phyloP scores from a whole-genome alignment of 2,113 vertebrate species.

The Myodes glareolus region DNA sequence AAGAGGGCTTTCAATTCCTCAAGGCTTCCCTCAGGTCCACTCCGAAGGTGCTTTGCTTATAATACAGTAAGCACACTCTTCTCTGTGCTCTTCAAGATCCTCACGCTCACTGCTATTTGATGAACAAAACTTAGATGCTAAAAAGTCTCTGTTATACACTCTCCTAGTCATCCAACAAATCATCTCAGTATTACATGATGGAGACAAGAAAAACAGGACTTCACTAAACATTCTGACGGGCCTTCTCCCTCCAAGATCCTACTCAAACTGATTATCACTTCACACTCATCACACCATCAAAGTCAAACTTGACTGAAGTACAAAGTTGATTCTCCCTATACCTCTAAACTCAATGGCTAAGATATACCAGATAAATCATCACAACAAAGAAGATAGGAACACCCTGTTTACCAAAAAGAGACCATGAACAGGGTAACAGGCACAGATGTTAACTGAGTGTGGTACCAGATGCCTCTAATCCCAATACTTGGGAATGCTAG shows the following conservation, averaged over 20 bases:
- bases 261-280: background rate
- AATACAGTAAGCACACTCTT: background rate
- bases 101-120: background rate
- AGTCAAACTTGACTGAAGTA: background rate
- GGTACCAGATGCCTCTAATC: background rate
- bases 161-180: background rate
- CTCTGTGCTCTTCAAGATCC: background rate
- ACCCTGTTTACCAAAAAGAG: background rate
- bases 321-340: background rate
- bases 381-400: background rate
- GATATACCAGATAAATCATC: background rate
- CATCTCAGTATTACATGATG: background rate
- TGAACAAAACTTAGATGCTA: background rate
- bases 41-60: background rate
- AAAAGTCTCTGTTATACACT: background rate
- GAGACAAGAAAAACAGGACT: background rate
- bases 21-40: background rate
- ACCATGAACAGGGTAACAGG: background rate
- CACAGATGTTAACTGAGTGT: background rate
- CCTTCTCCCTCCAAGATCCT: background rate
- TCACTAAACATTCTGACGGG: background rate
- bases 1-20: background rate
- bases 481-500: background rate
- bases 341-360: background rate
- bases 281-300: background rate